Base-by-base conservation (phyloP, 2,797 vertebrate species). In the Neopelma chrysocephalum region DNA sequence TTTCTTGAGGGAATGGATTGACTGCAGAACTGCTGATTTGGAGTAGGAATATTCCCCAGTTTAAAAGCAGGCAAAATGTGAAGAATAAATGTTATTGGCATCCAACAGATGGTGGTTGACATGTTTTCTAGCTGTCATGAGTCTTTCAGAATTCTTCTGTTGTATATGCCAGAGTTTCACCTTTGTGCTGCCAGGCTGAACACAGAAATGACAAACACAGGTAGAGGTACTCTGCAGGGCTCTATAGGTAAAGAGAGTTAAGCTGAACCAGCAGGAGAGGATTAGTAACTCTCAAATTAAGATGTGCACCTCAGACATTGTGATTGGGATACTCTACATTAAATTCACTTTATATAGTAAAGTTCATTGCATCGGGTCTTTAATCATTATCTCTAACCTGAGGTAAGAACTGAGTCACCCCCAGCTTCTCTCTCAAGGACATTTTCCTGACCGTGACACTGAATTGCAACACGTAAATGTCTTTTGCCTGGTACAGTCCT, bases 131-230 rank as follows among this genome's bases (percentile, higher is more conserved):
- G 61, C 89, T 82, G 84, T 85, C 89, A 89, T 10, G 47, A 82
- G 56, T 73, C 72, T 86, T 85, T 51, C 5, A 8, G 19, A 90
- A 71, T 81, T 60, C 36, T 72, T 60, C 57, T 79, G 20, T 76
- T 86, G 69, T 76, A 40, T 64, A 45, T 88, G 91, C 53, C 68
- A 78, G 51, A 48, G 36, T 87, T 91, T 89, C 91, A 89, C 92
- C 89, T 96, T 91, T 87, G 57, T 78, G 75, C 91, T 89, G 84
- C 34, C 68, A 75, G 71, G 68, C 81, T 76, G 82, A 87, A 53
- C 5, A 2, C 3, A 87, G 60, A 68, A 94, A 85, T 87, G 38
- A 72, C 66, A 82, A 25, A 22, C 66, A 18, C 64, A 64, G 60
- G 60, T 64, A 57, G 42, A 76, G 48, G 36, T 51, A 4, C 48